Base-by-base conservation (phyloP, 1,140 invertebrate genomes). In the Belonocnema kinseyi region DNA sequence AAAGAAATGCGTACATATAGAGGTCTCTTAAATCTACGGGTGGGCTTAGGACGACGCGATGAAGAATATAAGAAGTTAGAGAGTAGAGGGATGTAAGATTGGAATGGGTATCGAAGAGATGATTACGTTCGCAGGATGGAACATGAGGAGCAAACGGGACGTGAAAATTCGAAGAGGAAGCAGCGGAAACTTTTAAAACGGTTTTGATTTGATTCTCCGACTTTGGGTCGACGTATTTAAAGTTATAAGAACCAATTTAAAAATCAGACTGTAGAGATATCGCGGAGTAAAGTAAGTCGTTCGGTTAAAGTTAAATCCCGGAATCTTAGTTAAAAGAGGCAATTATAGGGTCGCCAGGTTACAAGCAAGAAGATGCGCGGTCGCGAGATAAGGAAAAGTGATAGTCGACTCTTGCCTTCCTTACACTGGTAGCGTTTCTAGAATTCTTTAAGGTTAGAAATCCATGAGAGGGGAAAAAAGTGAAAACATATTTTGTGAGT, bases 221-320 rank as follows among this genome's bases (percentile, higher is more conserved):
- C 50, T 58, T 52, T 19, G 40, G 72, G 56, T 77, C 72, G 75
- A 58, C 80, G 80, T 87, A 85, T 88, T 89, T 86, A 88, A 89
- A 90, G 82, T 89, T 89, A 88, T 88, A 90, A 90, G 87, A 90
- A 89, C 81, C 87, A 90, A 90, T 89, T 90, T 89, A 89, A 89
- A 88, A 89, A 89, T 88, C 80, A 79, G 70, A 17, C 50, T 26
- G 58, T 17, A 40, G 50, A 66, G 17, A 72, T 54, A 50, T 50
- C 40, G 40, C n/a, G 46, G 72, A 72, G 73, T 50, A 70, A 58
- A 72, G 14, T 54, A 66, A 61, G n/a, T 50, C 66, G 16, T 61
- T 61, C 54, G 77, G 58, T 72, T 51, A 26, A 84, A 88, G 82
- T 89, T 88, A 84, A 88, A 89, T 88, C 84, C 83, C 50, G 79